phyloP scores from a whole-genome alignment of 92 coral and sea anemone genomes.

The Isaurus tuberculatus region DNA sequence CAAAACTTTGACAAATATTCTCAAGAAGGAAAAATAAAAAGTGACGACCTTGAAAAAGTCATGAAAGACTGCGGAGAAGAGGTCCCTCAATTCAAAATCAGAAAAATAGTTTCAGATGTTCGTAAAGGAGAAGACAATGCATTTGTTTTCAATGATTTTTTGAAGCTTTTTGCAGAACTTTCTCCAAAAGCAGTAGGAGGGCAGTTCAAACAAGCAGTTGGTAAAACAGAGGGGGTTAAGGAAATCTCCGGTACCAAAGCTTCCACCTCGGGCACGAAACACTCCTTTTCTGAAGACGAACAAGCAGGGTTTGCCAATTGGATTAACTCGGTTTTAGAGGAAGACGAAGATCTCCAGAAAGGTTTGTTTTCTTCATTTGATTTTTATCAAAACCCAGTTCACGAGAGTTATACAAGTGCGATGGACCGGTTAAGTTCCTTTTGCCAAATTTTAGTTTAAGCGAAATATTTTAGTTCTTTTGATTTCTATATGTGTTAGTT shows the following conservation, averaged over 20 bases:
- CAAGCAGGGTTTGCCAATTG: conserved; percentile 87
- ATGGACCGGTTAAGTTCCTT: no score
- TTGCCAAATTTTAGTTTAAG: no score
- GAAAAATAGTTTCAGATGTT: conserved; percentile 75
- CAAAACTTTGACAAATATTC: conserved; percentile 80
- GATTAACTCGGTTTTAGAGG: conserved; percentile 89
- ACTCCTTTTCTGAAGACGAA: conserved; percentile 93
- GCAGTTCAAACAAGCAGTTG: conserved; percentile 78
- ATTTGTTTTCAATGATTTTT: conserved; percentile 76
- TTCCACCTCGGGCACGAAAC: conserved; percentile 93
- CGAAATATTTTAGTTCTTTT: no score
- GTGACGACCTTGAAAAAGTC: conserved; percentile 75
- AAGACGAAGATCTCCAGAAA: conserved; percentile 73
- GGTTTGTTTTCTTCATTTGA: conserved; percentile 2
- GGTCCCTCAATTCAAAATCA: conserved; percentile 82
- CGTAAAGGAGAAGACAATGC: conserved; percentile 70
- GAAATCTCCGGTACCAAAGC: conserved; percentile 75
- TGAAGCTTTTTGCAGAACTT: conserved; percentile 74
- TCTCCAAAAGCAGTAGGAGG: conserved; percentile 91
- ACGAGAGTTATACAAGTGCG: neutral
- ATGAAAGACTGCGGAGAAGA: conserved; percentile 93
- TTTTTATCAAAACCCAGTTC: neutral
- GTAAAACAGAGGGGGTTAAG: conserved; percentile 76
- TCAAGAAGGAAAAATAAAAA: conserved; percentile 61
- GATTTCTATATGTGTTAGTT: no score